Base-by-base conservation (phyloP, 2,113 vertebrate genomes). In the Gallinago jamesoni region DNA sequence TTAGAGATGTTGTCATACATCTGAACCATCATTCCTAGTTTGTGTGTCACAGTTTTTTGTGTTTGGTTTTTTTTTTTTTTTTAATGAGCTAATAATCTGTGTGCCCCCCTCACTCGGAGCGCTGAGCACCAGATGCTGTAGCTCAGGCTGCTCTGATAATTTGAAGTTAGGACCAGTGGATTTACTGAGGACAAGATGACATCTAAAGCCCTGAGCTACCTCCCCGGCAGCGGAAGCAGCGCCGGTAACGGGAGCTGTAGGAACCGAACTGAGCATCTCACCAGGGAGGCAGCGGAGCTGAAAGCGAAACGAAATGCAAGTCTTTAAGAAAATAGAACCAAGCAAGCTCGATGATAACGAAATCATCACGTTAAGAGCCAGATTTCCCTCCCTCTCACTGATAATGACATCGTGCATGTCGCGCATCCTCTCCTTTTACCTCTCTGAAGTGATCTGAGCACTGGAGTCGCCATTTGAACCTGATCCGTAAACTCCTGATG, bases 81-180 rank as follows among this genome's bases (percentile, higher is more conserved):
- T 28, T 25, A 43, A 35, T 69, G 12, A 8, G 3, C 7, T 75
- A 14, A 33, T 53, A 66, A 31, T 28, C 10, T 30, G 10, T 35
- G 6, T 55, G 14, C 6, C 5, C 3, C 59, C 3, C 1, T 60
- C 24, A 8, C 24, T 31, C 0, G 0, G 45, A 59, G 55, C 17
- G 27, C 24, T 70, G 24, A 81, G n/a, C 35, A 47, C 23, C 14
- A 24, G n/a, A 25, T 27, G 27, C 27, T 78, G 45, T 43, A 39
- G 18, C 18, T 83, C 37, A 14, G 23, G 20, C 14, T 75, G 19
- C 21, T 62, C 9, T 41, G 27, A 43, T 16, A 39, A n/a, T 18
- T 45, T 94, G 57, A 8, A 1, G 3, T 68, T 67, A 52, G 25
- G 14, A 47, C 2, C 2, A 0, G 45, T 31, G 75, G 6, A 9